A percentile compares a stretch with the other conserved stretches of the same genome.
phyloP scores from a whole-genome alignment of 2,113 vertebrate species.

The Varanus komodoensis region DNA sequence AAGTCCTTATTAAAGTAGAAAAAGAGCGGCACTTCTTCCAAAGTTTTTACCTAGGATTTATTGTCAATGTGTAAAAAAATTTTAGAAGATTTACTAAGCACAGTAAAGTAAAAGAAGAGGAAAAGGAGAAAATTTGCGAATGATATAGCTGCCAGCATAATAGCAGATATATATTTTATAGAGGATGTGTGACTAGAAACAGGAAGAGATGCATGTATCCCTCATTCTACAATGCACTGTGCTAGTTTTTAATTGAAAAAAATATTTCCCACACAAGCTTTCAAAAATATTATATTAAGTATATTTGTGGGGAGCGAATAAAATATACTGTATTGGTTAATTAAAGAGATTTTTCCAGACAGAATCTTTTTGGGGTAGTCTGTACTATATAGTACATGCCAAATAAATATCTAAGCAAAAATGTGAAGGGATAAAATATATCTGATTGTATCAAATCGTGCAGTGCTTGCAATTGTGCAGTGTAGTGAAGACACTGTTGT shows the following conservation, averaged over 20 bases:
- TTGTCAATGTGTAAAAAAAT: conserved; percentile 76
- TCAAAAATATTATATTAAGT: not conserved
- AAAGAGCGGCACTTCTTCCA: conserved; percentile 81
- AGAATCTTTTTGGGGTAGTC: not conserved
- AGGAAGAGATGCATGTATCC: conserved; percentile 17
- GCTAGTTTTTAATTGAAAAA: conserved; percentile 46
- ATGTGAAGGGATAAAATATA: not conserved
- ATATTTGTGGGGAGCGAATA: not conserved
- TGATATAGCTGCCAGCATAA: conserved; percentile 28
- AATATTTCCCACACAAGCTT: not conserved
- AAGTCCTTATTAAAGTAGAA: conserved; percentile 89
- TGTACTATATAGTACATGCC: not conserved
- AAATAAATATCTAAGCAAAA: not conserved
- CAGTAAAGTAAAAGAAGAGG: conserved; percentile 56
- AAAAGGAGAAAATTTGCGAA: conserved; percentile 66
- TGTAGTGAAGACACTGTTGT: too few species aligned
- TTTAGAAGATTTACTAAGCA: conserved; percentile 65
- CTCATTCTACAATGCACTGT: conserved; percentile 44
- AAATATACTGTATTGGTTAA: not conserved
- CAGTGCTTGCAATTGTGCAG: too few species aligned
- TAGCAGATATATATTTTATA: conserved; percentile 37
- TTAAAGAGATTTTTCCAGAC: not conserved
- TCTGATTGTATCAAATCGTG: too few species aligned
- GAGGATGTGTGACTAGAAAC: conserved; percentile 17
- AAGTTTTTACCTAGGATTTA: conserved; percentile 85